Conservation (phyloP, 2,888 invertebrate genomes). For the Thera britannica region DNA sequence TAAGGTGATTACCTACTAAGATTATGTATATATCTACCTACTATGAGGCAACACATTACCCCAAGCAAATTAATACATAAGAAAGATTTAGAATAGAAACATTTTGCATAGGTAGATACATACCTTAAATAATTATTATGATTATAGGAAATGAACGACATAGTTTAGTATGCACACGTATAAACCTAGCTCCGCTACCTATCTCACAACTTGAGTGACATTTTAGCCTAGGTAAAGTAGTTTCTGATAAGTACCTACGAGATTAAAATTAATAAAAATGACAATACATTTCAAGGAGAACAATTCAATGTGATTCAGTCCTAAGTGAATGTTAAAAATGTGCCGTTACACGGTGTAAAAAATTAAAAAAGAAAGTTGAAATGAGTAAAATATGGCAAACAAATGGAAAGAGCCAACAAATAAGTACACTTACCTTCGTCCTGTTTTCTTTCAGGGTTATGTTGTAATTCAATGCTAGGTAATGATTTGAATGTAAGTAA, state of each 20-base stretch:
- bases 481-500: conserved; percentile 38
- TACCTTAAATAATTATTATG: too few relatives aligned
- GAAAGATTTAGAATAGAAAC: neutral
- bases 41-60: neutral
- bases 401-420: conserved; percentile 56
- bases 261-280: conserved; percentile 35
- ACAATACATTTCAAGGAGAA: conserved; percentile 24
- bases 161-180: conserved; percentile 43
- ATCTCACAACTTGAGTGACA: conserved; percentile 59
- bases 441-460: conserved; percentile 59
- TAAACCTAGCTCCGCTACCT: conserved; percentile 42
- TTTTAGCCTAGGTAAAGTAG: conserved; percentile 47
- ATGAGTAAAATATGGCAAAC: conserved; percentile 80
- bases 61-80: neutral
- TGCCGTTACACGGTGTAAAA: conserved; percentile 47
- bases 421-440: conserved; percentile 66
- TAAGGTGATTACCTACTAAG: neutral
- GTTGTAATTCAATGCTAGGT: conserved; percentile 26
- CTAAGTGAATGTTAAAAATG: conserved; percentile 45
- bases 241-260: conserved; percentile 47
- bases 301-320: conserved; percentile 39
- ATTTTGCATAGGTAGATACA: neutral
- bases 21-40: neutral
- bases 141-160: conserved; percentile 3
- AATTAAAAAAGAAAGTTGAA: conserved; percentile 67